Conservation (phyloP, 2,888 invertebrate genomes). For the Orthosia incerta region DNA sequence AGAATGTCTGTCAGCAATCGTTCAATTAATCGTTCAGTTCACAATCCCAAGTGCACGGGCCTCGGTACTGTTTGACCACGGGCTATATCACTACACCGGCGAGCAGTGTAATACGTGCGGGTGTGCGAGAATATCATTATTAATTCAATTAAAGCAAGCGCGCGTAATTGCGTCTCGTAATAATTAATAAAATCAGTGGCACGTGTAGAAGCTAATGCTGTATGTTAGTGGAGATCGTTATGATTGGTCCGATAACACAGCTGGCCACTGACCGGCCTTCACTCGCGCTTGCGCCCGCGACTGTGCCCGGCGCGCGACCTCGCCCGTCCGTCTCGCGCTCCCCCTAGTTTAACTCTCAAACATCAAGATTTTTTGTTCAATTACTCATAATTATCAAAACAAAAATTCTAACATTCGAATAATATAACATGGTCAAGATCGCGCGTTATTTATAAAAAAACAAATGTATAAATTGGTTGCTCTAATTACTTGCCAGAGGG, state of each 20-base stretch:
- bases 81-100: constrained; percentile 20
- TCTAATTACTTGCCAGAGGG: no score
- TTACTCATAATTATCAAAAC: background rate
- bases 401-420: background rate
- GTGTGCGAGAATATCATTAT: constrained; percentile 61
- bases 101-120: constrained; percentile 30
- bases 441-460: no score
- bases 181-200: constrained; percentile 74
- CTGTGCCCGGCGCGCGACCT: constrained; percentile 75
- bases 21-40: constrained; percentile 50
- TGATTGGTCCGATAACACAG: constrained; percentile 86
- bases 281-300: constrained; percentile 77
- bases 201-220: constrained; percentile 82
- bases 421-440: background rate
- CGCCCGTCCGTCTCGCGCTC: constrained; percentile 77
- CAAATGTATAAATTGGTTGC: no score
- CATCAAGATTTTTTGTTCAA: constrained; percentile 36
- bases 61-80: constrained; percentile 35
- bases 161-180: constrained; percentile 72
- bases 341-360: constrained; percentile 65
- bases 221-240: constrained; percentile 80
- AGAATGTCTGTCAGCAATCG: constrained; percentile 71
- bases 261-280: constrained; percentile 90
- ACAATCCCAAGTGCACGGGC: constrained; percentile 45
- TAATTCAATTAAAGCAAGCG: constrained; percentile 62